Base-by-base conservation (phyloP, 2,113 vertebrate species). In the Amphilophus citrinellus region DNA sequence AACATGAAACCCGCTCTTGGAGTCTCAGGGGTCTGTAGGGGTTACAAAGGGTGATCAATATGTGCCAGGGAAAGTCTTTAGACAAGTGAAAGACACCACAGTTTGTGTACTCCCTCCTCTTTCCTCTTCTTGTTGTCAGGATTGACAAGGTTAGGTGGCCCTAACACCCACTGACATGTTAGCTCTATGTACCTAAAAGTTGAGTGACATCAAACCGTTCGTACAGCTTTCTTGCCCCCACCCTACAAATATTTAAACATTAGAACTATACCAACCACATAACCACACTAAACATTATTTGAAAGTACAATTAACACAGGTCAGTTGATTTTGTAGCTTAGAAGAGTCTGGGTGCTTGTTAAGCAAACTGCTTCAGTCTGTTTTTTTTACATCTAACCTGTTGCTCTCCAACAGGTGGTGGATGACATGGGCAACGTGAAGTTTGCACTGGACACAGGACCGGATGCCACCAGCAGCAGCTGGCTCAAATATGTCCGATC, bases 401-500 rank as follows among this genome's bases (percentile, higher is more conserved):
- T 86, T 84, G 50, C 30, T 88, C 32, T 89, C 57, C 75, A 63
- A 88, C 97, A 99, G 98, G 92, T 97, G 57, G 96, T 97, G 1
- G 98, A 98, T 5, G 96, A 97, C 56, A 96, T 99, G 96, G 96
- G 96, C 30, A 96, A 89, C 3, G 94, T 97, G 81, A 98, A 98
- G 89, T 97, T 99, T 95, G 96, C 97, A 0, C 63, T 97, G 20
- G 97, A 98, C 7, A 92, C 92, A 0, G 86, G 88, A 83, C 96
- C 94, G 76, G 95, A 96, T 0, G 95, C 95, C 0, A 94, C 94
- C 42, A 86, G 94, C 5, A 96, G 96, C 81, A 97, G 96, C 96
- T 99, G 98, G 98, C 96, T 99, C 80, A 98, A 99, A 86, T 99
- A 97, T 73, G 97, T 99, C 93, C 97, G 98, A 13, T 96, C 95